Percentiles rank a stretch among this genome's conserved stretches.
These are phyloP conservation scores for Hemibagrus wyckioides DNA, from an alignment of 2,113 vertebrate species.

Conservation along the genomic window DNA sequence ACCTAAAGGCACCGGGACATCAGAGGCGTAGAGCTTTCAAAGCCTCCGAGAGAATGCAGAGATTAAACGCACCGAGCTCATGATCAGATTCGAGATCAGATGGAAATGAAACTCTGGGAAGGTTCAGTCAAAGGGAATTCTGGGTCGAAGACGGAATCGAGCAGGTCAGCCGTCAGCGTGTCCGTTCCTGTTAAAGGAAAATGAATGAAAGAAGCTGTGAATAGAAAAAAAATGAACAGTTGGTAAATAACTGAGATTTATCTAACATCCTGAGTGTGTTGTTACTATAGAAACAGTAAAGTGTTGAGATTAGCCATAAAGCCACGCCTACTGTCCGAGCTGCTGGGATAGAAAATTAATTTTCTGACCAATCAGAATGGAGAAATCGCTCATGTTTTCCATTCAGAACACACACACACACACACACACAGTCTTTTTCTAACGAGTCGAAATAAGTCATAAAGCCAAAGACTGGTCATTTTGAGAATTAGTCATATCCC, in stretches of 20 bases:
- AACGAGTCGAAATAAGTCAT: no score
- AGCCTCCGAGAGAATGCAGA: conserved; percentile 60
- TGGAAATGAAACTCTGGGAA: conserved; percentile 69
- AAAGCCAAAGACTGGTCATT: not conserved
- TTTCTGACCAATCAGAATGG: not conserved
- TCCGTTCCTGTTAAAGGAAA: not conserved
- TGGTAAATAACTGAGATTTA: not conserved
- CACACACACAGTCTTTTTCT: not conserved
- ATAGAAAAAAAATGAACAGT: not conserved
- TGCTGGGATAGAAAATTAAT: not conserved
- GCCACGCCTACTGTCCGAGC: not conserved
- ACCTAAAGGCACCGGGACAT: conserved; percentile 68
- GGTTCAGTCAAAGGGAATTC: conserved; percentile 42
- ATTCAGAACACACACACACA: not conserved
- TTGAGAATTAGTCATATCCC: not conserved
- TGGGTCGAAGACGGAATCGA: not conserved
- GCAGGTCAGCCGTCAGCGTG: not conserved
- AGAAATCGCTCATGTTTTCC: not conserved
- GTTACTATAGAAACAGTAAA: not conserved
- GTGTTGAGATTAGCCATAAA: not conserved
- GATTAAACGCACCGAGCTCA: conserved; percentile 62
- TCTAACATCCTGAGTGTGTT: not conserved
- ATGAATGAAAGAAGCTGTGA: not conserved
- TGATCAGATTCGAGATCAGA: conserved; percentile 61
- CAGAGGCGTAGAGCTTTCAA: conserved; percentile 64